phyloP scores from a whole-genome alignment of 2,888 invertebrate genomes.

The Galeopsomyia nigrocyanea region DNA sequence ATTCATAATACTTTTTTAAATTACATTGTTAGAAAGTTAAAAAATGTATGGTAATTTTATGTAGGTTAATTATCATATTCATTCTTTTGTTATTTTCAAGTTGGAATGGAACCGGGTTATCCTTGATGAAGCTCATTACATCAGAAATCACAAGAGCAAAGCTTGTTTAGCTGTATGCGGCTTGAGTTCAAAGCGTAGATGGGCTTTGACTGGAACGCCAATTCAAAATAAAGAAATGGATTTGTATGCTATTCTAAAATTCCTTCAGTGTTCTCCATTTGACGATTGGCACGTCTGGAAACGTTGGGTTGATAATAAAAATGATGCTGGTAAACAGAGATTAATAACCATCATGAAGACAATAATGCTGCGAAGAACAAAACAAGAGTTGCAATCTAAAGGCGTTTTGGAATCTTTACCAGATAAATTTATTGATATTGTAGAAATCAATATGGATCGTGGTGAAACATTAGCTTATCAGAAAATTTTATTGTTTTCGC shows the following conservation, averaged over 20 bases:
- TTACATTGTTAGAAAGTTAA: neutral
- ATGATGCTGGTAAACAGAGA: constrained; percentile 82
- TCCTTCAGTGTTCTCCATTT: constrained; percentile 88
- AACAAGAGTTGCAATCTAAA: constrained; percentile 79
- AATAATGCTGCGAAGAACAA: constrained; percentile 89
- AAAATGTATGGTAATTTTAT: constrained; percentile 7
- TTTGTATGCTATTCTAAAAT: constrained; percentile 84
- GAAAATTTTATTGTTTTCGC: constrained; percentile 79
- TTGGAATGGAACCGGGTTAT: constrained; percentile 89
- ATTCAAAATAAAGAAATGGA: constrained; percentile 94
- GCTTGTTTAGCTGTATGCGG: constrained; percentile 80
- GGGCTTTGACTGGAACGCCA: constrained; percentile 95
- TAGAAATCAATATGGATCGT: constrained; percentile 76
- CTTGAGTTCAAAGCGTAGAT: constrained; percentile 75
- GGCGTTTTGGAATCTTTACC: constrained; percentile 78
- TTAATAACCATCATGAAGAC: constrained; percentile 88
- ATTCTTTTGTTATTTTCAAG: constrained; percentile 55
- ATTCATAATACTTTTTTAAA: constrained; percentile 4
- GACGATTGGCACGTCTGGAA: constrained; percentile 92
- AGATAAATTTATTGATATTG: constrained; percentile 71
- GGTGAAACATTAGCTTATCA: constrained; percentile 86
- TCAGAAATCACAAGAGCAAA: constrained; percentile 88
- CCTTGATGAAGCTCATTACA: constrained; percentile 93
- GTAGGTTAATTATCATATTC: neutral
- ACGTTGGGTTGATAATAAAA: constrained; percentile 90